A percentile compares a stretch with the other conserved stretches of the same genome.
Conservation (phyloP, 1,140 invertebrate genomes). For the Lepidostoma basale region DNA sequence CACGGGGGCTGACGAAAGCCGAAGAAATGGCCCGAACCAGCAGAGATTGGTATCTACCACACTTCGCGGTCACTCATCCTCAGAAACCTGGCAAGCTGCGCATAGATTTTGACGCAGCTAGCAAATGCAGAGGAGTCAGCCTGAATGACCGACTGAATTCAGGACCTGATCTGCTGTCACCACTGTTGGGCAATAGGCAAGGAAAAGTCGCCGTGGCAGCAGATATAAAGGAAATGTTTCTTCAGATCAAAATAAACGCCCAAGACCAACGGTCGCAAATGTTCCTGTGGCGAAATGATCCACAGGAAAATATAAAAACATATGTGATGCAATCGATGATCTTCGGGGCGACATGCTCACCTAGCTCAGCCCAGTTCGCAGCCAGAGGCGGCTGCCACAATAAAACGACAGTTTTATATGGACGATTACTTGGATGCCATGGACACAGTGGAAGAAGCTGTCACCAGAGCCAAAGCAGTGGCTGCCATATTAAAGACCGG, state of each 20-base stretch:
- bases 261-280: not conserved
- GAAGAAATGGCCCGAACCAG: not conserved
- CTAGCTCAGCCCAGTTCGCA: not conserved
- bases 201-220: constrained; percentile 43
- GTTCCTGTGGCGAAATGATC: not conserved
- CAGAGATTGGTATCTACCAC: constrained; percentile 2
- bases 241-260: not conserved
- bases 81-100: not conserved
- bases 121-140: not conserved
- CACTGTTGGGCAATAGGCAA: constrained; percentile 47
- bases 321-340: not conserved
- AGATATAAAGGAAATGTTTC: constrained; percentile 47
- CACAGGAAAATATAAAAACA: constrained; percentile 33
- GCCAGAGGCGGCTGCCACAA: not conserved
- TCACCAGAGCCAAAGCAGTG: constrained; percentile 42
- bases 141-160: constrained; percentile 33
- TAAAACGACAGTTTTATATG: constrained; percentile 47
- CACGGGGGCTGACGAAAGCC: not conserved
- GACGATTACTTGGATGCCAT: not conserved
- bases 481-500: constrained; percentile 48
- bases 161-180: constrained; percentile 47
- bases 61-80: not conserved
- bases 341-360: not conserved
- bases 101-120: not conserved
- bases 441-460: not conserved